Evolutionary conservation across 2,888 invertebrate species (phyloP).

Genomic region (Drosophila melanocephala): DNA sequence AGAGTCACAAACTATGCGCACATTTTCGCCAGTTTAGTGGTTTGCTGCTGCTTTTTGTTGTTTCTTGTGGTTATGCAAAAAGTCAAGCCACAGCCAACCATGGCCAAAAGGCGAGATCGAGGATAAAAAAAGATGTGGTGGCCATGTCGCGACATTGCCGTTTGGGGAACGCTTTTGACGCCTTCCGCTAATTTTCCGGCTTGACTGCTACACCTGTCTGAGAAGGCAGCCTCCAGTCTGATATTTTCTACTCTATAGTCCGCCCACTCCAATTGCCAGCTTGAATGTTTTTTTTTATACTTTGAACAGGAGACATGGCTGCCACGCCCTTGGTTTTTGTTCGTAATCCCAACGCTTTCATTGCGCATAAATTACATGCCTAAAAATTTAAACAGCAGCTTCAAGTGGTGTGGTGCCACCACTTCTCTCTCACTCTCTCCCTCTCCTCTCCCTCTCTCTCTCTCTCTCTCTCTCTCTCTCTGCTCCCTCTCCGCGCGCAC

Average conservation of each 20-base stretch:
- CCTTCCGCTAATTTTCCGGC: conserved; percentile 82
- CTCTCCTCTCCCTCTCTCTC: not conserved
- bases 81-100: conserved; percentile 40
- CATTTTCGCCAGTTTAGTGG: conserved; percentile 69
- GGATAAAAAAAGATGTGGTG: conserved; percentile 1
- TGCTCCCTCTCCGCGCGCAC: not conserved
- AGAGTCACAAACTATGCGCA: conserved; percentile 70
- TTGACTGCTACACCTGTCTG: conserved; percentile 75
- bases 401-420: not conserved
- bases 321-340: conserved; percentile 54
- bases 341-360: conserved; percentile 75
- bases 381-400: conserved; percentile 57
- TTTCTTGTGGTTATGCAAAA: conserved; percentile 69
- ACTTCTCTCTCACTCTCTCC: not conserved
- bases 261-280: not conserved
- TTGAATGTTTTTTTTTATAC: conserved; percentile 14
- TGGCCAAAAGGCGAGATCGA: not conserved
- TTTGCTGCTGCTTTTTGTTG: conserved; percentile 22
- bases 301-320: conserved; percentile 37
- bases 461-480: not conserved
- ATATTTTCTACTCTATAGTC: not conserved
- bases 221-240: conserved; percentile 36
- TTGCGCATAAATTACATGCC: conserved; percentile 79
- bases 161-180: conserved; percentile 80
- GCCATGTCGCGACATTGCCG: conserved; percentile 72